phyloP scores from a whole-genome alignment of 2,888 invertebrate genomes.

The Melipona bicolor region DNA sequence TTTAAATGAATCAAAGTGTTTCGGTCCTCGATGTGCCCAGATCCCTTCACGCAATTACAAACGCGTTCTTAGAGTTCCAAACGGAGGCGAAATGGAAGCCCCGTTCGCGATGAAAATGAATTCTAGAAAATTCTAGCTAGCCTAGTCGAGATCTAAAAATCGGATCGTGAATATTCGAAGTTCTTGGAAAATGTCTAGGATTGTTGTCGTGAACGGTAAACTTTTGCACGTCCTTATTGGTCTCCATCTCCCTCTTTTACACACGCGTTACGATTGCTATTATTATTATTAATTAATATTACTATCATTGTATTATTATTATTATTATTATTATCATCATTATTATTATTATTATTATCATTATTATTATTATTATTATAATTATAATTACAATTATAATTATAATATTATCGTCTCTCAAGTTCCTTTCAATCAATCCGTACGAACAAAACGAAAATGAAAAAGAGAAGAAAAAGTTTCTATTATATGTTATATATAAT shows the following conservation, averaged over 20 bases:
- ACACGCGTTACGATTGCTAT: constrained; percentile 47
- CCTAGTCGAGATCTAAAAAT: constrained; percentile 8
- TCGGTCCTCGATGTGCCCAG: constrained; percentile 48
- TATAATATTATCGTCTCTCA: constrained; percentile 53
- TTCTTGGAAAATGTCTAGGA: constrained; percentile 1
- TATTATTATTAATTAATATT: constrained; percentile 41
- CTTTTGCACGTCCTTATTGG: constrained; percentile 33
- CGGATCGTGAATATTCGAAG: constrained; percentile 5
- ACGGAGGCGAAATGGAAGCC: constrained; percentile 9
- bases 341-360: constrained; percentile 28
- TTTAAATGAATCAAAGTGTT: constrained; percentile 1
- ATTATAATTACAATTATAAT: constrained; percentile 38
- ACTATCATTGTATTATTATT: constrained; percentile 25
- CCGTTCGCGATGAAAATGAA: constrained; percentile 13
- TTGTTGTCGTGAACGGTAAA: constrained; percentile 19
- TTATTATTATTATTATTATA: constrained; percentile 20
- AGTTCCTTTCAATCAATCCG: constrained; percentile 75
- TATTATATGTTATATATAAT: constrained; percentile 53
- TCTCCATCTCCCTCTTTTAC: constrained; percentile 16
- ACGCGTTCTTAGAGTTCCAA: constrained; percentile 51
- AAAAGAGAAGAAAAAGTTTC: constrained; percentile 55
- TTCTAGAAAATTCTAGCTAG: constrained; percentile 9
- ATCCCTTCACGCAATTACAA: constrained; percentile 29
- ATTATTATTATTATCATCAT: constrained; percentile 33
- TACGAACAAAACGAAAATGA: constrained; percentile 61